A percentile compares a stretch with the other conserved stretches of the same genome.
phyloP scores from a whole-genome alignment of 2,113 vertebrate genomes.

The Coturnix japonica region DNA sequence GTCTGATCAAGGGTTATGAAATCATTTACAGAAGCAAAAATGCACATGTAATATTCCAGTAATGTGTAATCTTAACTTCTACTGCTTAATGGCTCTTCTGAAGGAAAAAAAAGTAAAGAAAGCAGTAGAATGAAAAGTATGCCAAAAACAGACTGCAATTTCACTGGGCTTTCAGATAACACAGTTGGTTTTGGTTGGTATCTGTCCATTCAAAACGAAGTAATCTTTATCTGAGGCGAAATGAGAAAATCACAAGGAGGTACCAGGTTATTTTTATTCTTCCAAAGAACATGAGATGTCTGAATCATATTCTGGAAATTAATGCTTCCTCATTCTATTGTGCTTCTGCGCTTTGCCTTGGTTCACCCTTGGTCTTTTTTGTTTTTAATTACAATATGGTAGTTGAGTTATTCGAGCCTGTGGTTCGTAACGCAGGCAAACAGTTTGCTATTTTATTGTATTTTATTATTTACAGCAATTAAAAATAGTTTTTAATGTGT shows the following conservation, averaged over 20 bases:
- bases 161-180: not conserved
- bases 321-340: not conserved
- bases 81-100: not conserved
- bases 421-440: not conserved
- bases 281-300: not conserved
- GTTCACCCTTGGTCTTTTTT: not conserved
- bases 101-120: not conserved
- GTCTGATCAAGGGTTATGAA: not conserved
- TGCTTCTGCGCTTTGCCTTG: not conserved
- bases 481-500: not conserved
- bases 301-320: not conserved
- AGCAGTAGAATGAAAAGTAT: not conserved
- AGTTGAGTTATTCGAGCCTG: not conserved
- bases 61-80: not conserved
- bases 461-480: not conserved
- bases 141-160: not conserved
- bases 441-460: not conserved
- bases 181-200: not conserved
- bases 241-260: not conserved
- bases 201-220: not conserved
- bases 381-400: not conserved
- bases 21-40: not conserved
- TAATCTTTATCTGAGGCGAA: not conserved
- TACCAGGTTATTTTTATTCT: not conserved
- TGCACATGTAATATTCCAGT: not conserved